Base-by-base conservation (phyloP, 2,113 vertebrate species). In the Chloroceryle aenea region DNA sequence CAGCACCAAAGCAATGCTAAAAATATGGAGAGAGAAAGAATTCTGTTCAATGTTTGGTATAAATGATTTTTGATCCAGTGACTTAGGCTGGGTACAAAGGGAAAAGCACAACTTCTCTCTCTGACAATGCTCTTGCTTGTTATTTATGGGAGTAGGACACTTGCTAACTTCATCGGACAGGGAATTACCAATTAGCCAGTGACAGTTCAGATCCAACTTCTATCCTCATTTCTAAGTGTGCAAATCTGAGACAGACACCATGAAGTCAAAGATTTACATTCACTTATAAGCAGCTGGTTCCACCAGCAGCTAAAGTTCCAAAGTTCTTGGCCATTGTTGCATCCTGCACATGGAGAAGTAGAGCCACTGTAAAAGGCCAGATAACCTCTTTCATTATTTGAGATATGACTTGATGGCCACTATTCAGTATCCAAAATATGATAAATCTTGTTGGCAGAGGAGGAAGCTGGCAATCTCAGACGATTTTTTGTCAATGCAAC, bases 91-190 rank as follows among this genome's bases (percentile, higher is more conserved):
- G 7, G 10, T 38, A 86, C 50, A 71, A 88, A 59, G 25, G 19
- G 34, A 78, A 32, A 59, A 40, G 4, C 7, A 4, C 40, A 53
- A 47, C 21, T 52, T 16, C 3, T 21, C 9, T 72, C 9, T 72
- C 43, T 85, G 17, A 10, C 2, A 4, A 13, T 61, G 62, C 9
- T 84, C 18, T 40, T 77, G 30, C 8, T 62, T 32, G 14, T 43
- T 67, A 55, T 20, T 16, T 26, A 42, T 6, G 16, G 32, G 4
- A 48, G 14, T 29, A 34, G 48, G 18, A 42, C 0, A 0, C 13
- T 87, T 56, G 12, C 21, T 73, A 38, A 30, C 9, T 23, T 67
- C 55, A n/a, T 32, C 80, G 47, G 26, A 22, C 9, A 55, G 83
- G 38, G 26, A 36, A 47, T 64, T 27, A 68, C 21, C 20, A 43